Conservation (phyloP, 2,797 vertebrate genomes). For the Periophthalmus magnuspinnatus region DNA sequence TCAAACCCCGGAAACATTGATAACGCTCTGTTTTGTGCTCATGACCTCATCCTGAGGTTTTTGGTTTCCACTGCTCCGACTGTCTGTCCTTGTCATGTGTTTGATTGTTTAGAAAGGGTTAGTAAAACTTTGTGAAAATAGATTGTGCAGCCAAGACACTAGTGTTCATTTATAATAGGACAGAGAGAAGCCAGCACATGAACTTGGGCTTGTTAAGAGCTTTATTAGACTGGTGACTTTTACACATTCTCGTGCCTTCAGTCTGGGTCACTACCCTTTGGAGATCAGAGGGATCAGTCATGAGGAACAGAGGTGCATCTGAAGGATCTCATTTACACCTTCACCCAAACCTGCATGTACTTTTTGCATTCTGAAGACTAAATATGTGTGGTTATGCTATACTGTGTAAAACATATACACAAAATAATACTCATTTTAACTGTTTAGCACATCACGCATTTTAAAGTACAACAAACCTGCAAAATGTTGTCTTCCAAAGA, state of each 20-base stretch:
- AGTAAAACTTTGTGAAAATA: not conserved
- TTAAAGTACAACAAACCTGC: not conserved
- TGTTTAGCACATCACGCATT: not conserved
- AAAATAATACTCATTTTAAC: not conserved
- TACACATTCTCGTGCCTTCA: slow-evolving; percentile 51
- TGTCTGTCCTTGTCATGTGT: slow-evolving; percentile 10
- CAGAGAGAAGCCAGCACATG: slow-evolving; percentile 52
- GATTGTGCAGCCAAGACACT: not conserved
- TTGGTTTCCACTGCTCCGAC: slow-evolving; percentile 41
- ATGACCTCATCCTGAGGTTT: slow-evolving; percentile 74
- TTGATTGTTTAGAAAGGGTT: slow-evolving; percentile 8
- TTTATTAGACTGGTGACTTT: slow-evolving; percentile 46
- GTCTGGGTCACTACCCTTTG: slow-evolving; percentile 12
- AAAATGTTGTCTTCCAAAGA: not conserved
- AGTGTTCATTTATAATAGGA: slow-evolving; percentile 18
- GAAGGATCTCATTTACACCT: slow-evolving; percentile 1
- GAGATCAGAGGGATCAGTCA: slow-evolving; percentile 20
- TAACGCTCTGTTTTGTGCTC: slow-evolving; percentile 60
- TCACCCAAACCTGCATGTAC: not conserved
- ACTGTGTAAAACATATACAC: no score
- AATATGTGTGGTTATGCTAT: not conserved
- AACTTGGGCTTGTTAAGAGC: slow-evolving; percentile 47
- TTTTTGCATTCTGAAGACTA: not conserved
- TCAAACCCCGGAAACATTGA: slow-evolving; percentile 80
- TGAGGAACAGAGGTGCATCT: slow-evolving; percentile 9